Evolutionary conservation across 2,113 vertebrate genomes (phyloP).

Genomic region (Hyperoodon ampullatus): DNA sequence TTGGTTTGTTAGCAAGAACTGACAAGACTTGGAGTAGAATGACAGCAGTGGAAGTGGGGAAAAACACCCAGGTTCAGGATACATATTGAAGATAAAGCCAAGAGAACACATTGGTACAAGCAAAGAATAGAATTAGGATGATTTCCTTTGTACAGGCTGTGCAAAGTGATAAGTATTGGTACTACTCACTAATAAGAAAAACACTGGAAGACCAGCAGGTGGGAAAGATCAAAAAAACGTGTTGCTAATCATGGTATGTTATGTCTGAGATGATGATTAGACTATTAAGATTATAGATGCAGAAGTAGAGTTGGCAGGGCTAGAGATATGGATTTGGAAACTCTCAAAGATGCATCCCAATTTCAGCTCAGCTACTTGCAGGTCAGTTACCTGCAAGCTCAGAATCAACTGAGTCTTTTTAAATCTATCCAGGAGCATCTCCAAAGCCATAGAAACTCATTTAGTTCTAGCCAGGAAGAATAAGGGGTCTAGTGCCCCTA

Average conservation of each 20-base stretch:
- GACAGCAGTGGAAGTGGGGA: not conserved
- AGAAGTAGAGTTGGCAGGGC: not conserved
- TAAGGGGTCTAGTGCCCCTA: not conserved
- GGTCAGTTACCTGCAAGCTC: not conserved
- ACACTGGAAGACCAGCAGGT: not conserved
- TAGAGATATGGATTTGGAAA: not conserved
- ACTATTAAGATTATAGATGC: not conserved
- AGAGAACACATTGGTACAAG: not conserved
- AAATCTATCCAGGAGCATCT: not conserved
- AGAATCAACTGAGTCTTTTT: not conserved
- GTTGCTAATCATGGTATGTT: not conserved
- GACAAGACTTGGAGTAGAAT: not conserved
- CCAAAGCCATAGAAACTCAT: not conserved
- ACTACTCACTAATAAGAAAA: not conserved
- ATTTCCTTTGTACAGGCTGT: not conserved
- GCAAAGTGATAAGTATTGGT: not conserved
- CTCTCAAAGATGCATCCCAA: not conserved
- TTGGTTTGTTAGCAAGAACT: not conserved
- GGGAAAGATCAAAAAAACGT: not conserved
- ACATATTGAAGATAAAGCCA: not conserved
- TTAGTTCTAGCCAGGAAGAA: not conserved
- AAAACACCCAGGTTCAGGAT: not conserved
- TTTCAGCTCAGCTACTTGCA: not conserved
- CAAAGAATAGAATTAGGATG: not conserved
- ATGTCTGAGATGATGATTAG: not conserved